Conservation (phyloP, 2,113 vertebrate species). For the Epinephelus lanceolatus region DNA sequence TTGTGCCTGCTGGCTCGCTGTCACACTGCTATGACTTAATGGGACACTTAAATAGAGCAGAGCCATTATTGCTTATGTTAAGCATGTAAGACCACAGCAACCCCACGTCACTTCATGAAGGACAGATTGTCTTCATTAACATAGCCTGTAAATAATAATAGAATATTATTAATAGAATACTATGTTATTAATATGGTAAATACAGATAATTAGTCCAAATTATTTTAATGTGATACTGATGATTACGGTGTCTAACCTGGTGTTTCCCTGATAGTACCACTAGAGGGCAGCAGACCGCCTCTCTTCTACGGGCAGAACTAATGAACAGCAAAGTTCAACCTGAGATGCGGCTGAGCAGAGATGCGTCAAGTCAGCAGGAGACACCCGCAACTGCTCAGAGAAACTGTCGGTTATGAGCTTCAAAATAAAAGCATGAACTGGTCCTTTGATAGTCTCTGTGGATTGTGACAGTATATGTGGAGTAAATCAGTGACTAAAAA, state of each 20-base stretch:
- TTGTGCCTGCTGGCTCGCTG: too few relatives aligned
- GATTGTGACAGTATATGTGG: not conserved
- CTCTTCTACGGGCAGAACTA: not conserved
- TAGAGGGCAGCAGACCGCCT: constrained; percentile 32
- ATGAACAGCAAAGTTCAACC: constrained; percentile 21
- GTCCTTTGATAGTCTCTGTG: too few relatives aligned
- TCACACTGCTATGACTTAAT: too few relatives aligned
- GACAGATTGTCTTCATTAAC: not conserved
- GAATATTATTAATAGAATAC: too few relatives aligned
- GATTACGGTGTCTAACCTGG: not conserved
- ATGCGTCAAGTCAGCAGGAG: constrained; percentile 21
- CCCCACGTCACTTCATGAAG: not conserved
- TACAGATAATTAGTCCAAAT: not conserved
- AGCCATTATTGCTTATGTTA: not conserved
- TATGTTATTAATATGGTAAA: not conserved
- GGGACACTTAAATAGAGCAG: too few relatives aligned
- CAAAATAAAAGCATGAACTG: constrained; percentile 25
- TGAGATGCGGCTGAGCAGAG: not conserved
- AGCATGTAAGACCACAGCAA: not conserved
- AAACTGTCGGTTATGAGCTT: not conserved
- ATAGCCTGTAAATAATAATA: not conserved
- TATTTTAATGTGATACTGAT: not conserved
- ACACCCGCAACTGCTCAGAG: not conserved
- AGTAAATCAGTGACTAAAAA: not conserved
- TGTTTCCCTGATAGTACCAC: constrained; percentile 11